Evolutionary conservation across 2,888 invertebrate species (phyloP).

Genomic region (Pharmacophagus antenor): DNA sequence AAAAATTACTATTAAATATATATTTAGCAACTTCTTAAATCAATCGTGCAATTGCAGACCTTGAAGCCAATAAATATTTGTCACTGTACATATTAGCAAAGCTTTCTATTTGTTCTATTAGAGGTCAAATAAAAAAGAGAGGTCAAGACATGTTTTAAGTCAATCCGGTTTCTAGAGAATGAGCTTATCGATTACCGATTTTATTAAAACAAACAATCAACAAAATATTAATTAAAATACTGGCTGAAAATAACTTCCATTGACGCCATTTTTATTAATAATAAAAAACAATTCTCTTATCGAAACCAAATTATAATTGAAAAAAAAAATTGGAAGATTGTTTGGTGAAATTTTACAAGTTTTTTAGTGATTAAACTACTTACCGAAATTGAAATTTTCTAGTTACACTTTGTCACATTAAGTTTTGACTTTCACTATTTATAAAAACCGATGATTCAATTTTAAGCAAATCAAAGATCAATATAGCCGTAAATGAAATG

Average conservation of each 20-base stretch:
- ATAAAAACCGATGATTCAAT: background rate
- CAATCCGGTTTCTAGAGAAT: background rate
- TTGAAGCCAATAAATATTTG: constrained; percentile 4
- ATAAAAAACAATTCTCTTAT: too few relatives aligned
- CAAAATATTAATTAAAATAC: background rate
- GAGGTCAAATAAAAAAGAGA: constrained; percentile 20
- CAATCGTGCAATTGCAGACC: constrained; percentile 10
- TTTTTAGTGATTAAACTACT: background rate
- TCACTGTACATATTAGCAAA: constrained; percentile 6
- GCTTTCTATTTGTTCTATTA: constrained; percentile 20
- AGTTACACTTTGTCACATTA: background rate
- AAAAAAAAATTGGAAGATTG: too few relatives aligned
- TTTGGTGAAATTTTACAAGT: background rate
- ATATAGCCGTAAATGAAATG: too few relatives aligned
- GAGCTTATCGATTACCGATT: constrained; percentile 3
- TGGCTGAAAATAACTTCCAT: background rate
- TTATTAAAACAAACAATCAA: constrained; percentile 8
- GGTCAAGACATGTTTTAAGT: constrained; percentile 10
- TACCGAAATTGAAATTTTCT: background rate
- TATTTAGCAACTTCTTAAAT: background rate
- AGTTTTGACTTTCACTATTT: background rate
- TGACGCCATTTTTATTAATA: too few relatives aligned
- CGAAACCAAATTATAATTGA: too few relatives aligned
- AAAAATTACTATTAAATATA: background rate
- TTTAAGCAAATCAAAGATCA: background rate